Evolutionary conservation across 2,888 invertebrate species (phyloP), one percentile per base, ranked within the genome.

Genomic region (Hypselothyrea guttata): DNA sequence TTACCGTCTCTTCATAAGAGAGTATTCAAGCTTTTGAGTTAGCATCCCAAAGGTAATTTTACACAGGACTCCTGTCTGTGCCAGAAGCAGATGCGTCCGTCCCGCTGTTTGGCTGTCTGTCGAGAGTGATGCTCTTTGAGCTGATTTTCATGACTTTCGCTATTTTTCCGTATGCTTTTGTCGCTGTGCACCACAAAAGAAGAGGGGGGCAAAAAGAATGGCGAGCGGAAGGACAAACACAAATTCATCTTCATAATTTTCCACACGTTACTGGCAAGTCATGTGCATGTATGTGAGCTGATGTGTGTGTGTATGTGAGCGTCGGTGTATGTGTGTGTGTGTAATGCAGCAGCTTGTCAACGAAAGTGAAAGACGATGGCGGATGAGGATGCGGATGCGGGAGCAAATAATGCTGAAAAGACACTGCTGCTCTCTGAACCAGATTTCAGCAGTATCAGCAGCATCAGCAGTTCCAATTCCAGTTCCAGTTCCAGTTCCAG

Each of bases 181-280:
- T 34, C 30, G 47, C 28, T 54, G 54, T 42, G n/a, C n/a, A 28
- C 34, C 13, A 12, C 18, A 45, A 37, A 61, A 44, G 45, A 58
- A 65, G 12, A 4, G 7, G 37, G 30, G 28, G 28, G 7, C 16
- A 37, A 44, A 72, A 60, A 56, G 61, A 54, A 59, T 22, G 5
- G 22, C 5, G 22, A 22, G 22, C 22, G 22, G 22, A 22, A 22
- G 22, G 22, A 22, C 70, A 57, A 70, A 62, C 56, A 61, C 58
- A 59, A 75, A 84, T 84, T 83, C 66, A 85, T 79, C 84, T 76
- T 85, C 74, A 82, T 76, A 85, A 79, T 83, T 76, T 82, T 79
- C 64, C 74, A 66, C 84, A 81, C 81, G 66, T 76, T 79, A 71
- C 71, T 70, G 63, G 65, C 63, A 78, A 71, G 78, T 84, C 79